These are phyloP conservation scores for Loris lydekkerianus DNA, from an alignment of 2,797 vertebrate genomes.

Conservation along the genomic window DNA sequence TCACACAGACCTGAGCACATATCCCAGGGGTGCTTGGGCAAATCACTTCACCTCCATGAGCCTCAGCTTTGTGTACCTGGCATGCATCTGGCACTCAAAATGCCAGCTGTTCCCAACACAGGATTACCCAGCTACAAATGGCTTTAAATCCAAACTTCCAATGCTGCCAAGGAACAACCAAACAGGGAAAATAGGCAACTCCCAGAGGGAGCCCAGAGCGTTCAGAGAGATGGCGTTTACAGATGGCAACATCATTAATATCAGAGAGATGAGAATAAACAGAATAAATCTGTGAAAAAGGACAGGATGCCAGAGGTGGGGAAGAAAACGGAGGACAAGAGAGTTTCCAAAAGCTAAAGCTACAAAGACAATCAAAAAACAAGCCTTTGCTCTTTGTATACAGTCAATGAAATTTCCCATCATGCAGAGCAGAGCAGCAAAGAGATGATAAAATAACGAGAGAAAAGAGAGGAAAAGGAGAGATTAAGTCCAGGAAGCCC, in stretches of 20 bases:
- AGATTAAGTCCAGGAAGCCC: neutral
- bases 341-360: neutral
- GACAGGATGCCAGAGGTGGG: neutral
- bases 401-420: neutral
- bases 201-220: neutral
- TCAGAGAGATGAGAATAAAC: rapidly evolving
- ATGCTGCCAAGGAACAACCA: neutral
- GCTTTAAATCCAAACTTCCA: neutral
- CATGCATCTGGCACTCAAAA: neutral
- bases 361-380: neutral
- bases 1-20: neutral
- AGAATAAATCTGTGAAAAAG: neutral
- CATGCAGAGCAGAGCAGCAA: neutral
- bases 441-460: neutral
- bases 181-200: neutral
- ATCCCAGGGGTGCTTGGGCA: no score
- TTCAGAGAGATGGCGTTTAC: neutral
- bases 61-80: neutral
- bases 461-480: neutral
- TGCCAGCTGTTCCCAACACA: neutral
- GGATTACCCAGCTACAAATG: neutral
- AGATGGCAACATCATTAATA: neutral
- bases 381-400: neutral
- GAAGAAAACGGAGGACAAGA: neutral
- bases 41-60: neutral